Evolutionary conservation across 2,888 invertebrate species (phyloP).

Genomic region (Thera britannica): DNA sequence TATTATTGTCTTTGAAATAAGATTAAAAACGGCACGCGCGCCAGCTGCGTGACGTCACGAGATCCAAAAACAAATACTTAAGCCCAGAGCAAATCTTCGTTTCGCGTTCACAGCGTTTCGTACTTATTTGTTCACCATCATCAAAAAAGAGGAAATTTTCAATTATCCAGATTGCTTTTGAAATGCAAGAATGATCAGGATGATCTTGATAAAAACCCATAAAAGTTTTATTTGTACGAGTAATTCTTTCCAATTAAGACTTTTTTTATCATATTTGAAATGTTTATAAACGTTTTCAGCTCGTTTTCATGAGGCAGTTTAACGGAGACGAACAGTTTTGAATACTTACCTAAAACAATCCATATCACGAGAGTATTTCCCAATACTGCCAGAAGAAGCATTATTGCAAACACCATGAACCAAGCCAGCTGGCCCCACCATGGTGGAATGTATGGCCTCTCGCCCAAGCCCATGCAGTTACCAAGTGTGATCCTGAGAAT

Average conservation of each 20-base stretch:
- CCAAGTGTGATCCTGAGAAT: conserved; percentile 81
- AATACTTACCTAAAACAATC: conserved; percentile 91
- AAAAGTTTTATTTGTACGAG: too few relatives aligned
- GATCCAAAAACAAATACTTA: background rate
- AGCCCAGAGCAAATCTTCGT: background rate
- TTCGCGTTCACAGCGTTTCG: background rate
- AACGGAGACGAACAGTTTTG: background rate
- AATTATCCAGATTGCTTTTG: too few relatives aligned
- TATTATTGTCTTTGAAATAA: background rate
- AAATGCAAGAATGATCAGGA: too few relatives aligned
- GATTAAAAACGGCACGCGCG: background rate
- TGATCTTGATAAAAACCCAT: too few relatives aligned
- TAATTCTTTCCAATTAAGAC: too few relatives aligned
- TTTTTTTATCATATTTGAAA: background rate
- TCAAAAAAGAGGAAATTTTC: background rate
- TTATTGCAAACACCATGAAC: conserved; percentile 89
- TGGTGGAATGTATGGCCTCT: conserved; percentile 84
- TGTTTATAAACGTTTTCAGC: too few relatives aligned
- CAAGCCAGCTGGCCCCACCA: conserved; percentile 89
- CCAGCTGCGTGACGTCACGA: background rate
- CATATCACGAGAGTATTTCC: conserved; percentile 96
- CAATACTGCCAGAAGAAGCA: conserved; percentile 90
- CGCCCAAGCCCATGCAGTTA: conserved; percentile 85
- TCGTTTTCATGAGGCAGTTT: too few relatives aligned
- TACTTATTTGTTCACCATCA: background rate